Conservation (phyloP, 2,888 invertebrate species). For the Apantesis nais region DNA sequence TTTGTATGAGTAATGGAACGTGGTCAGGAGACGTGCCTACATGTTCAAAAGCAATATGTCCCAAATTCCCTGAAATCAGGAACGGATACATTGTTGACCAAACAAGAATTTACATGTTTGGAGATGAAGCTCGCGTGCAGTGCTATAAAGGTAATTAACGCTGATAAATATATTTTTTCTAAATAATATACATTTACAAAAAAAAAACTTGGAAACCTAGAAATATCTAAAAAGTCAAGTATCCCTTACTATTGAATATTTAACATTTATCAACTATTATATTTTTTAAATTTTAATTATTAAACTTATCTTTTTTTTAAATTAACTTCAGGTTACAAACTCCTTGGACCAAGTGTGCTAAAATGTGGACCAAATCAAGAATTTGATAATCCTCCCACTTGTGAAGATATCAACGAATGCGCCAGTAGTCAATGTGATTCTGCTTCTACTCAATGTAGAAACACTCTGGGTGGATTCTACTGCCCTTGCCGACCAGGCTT, state of each 20-base stretch:
- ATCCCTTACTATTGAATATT: background rate
- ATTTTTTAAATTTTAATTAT: constrained; percentile 11
- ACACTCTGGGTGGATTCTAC: constrained; percentile 94
- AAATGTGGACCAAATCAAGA: constrained; percentile 93
- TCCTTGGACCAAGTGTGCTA: constrained; percentile 93
- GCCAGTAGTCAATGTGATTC: constrained; percentile 94
- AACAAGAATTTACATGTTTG: constrained; percentile 91
- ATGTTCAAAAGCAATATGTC: constrained; percentile 91
- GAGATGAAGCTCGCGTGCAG: constrained; percentile 96
- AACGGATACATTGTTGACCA: constrained; percentile 95
- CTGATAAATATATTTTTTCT: background rate
- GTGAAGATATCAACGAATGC: constrained; percentile 97
- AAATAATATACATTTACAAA: background rate
- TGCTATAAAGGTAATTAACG: constrained; percentile 89
- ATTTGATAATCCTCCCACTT: constrained; percentile 93
- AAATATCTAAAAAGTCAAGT: background rate
- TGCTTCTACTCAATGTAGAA: constrained; percentile 95
- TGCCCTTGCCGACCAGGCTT: constrained; percentile 95
- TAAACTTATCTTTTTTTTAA: too few species aligned
- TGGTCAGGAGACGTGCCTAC: constrained; percentile 97
- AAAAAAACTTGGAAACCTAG: background rate
- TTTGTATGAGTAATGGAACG: constrained; percentile 98
- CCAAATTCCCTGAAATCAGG: constrained; percentile 91
- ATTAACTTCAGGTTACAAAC: constrained; percentile 89
- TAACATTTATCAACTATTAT: background rate